A percentile compares a stretch with the other conserved stretches of the same genome.
Conservation (phyloP, 2,888 invertebrate species). For the Meloe dianella region DNA sequence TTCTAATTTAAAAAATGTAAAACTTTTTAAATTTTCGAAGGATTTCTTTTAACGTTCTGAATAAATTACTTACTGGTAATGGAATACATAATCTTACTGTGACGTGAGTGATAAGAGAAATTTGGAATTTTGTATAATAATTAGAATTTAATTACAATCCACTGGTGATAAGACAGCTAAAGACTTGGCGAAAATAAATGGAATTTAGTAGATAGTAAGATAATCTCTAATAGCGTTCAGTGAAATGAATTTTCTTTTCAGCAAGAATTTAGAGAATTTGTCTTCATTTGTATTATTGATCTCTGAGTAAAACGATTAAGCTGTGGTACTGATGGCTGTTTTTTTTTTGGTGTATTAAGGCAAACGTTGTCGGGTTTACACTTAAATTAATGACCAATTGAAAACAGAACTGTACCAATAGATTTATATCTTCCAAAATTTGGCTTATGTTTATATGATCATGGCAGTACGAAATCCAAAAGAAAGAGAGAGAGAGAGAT, state of each 20-base stretch:
- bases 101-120: background rate
- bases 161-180: too few species aligned
- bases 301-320: background rate
- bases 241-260: background rate
- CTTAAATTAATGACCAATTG: constrained; percentile 22
- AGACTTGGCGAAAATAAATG: background rate
- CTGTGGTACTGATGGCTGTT: constrained; percentile 1
- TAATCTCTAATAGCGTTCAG: background rate
- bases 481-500: background rate
- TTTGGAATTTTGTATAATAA: background rate
- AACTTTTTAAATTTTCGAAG: background rate
- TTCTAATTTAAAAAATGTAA: background rate
- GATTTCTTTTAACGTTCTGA: too few species aligned
- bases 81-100: too few species aligned
- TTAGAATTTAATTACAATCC: background rate
- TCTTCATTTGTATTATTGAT: background rate
- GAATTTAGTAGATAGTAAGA: too few species aligned
- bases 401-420: constrained; percentile 10
- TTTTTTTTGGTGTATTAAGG: background rate
- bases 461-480: background rate
- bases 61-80: too few species aligned
- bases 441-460: background rate
- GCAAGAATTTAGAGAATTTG: background rate
- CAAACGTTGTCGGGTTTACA: constrained; percentile 17
- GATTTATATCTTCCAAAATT: constrained; percentile 14